A percentile compares a stretch with the other conserved stretches of the same genome.
These are phyloP conservation scores for Chrysodeixis includens DNA, from an alignment of 2,888 invertebrate genomes.

Conservation along the genomic window DNA sequence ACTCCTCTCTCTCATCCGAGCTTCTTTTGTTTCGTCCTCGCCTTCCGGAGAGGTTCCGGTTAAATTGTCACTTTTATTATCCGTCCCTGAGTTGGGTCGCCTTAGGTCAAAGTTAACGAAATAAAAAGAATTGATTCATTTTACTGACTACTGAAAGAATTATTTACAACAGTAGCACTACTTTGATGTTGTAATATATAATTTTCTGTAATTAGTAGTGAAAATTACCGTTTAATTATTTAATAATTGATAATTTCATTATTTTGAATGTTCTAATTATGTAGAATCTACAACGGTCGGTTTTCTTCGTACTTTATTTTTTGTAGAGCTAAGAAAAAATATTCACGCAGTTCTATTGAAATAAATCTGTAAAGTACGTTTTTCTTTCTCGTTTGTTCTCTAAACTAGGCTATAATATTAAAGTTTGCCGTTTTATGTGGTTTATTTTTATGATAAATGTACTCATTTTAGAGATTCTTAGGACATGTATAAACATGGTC, in stretches of 20 bases:
- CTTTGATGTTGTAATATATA: background rate
- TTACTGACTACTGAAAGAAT: constrained; percentile 13
- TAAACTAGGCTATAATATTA: background rate
- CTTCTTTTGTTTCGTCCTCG: constrained; percentile 79
- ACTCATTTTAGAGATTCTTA: constrained; percentile 33
- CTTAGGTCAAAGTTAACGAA: constrained; percentile 48
- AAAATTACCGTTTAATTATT: background rate
- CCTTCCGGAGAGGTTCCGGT: constrained; percentile 79
- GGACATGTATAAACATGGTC: constrained; percentile 63
- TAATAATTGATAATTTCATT: background rate
- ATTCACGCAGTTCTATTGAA: background rate
- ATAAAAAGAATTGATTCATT: constrained; percentile 59
- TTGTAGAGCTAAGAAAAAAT: too few relatives aligned
- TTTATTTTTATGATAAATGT: background rate
- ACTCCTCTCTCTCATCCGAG: constrained; percentile 66
- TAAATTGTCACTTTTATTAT: constrained; percentile 83
- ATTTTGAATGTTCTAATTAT: background rate
- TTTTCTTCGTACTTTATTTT: too few relatives aligned
- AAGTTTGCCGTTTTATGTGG: background rate
- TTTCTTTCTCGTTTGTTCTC: background rate
- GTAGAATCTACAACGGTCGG: background rate
- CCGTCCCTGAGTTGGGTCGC: constrained; percentile 65
- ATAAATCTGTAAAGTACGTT: background rate
- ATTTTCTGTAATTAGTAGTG: background rate
- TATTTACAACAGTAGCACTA: background rate